Evolutionary conservation across 2,888 invertebrate genomes (phyloP).

Genomic region (Amiota communis): DNA sequence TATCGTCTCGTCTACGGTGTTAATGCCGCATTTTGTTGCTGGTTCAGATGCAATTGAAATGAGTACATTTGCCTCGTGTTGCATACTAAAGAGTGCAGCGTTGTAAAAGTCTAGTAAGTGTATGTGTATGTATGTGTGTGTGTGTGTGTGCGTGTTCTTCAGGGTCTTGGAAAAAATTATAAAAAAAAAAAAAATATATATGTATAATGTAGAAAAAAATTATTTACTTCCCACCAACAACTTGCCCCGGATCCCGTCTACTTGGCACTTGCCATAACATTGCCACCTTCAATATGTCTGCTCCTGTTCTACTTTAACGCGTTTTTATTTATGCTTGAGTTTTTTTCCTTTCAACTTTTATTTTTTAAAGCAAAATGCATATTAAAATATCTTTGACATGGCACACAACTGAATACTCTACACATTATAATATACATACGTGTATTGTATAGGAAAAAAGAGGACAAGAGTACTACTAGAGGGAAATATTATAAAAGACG

Average conservation of each 20-base stretch:
- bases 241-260: not conserved
- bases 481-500: too few relatives aligned
- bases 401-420: too few relatives aligned
- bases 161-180: not conserved
- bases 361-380: too few relatives aligned
- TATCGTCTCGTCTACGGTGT: too few relatives aligned
- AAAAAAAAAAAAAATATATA: not conserved
- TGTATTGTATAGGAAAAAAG: too few relatives aligned
- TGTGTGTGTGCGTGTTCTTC: not conserved
- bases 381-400: too few relatives aligned
- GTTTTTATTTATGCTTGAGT: not conserved
- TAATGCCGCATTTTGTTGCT: not conserved
- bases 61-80: conserved; percentile 9
- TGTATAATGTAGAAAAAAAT: not conserved
- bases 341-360: too few relatives aligned
- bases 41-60: not conserved
- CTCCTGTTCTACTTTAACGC: not conserved
- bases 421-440: too few relatives aligned
- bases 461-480: too few relatives aligned
- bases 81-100: conserved; percentile 7
- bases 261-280: not conserved
- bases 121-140: too few relatives aligned
- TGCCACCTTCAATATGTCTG: conserved; percentile 8
- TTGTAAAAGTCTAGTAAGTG: not conserved
- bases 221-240: not conserved